These are phyloP conservation scores for Probaryconus sp. DNA, from an alignment of 1,140 invertebrate species.

Conservation along the genomic window DNA sequence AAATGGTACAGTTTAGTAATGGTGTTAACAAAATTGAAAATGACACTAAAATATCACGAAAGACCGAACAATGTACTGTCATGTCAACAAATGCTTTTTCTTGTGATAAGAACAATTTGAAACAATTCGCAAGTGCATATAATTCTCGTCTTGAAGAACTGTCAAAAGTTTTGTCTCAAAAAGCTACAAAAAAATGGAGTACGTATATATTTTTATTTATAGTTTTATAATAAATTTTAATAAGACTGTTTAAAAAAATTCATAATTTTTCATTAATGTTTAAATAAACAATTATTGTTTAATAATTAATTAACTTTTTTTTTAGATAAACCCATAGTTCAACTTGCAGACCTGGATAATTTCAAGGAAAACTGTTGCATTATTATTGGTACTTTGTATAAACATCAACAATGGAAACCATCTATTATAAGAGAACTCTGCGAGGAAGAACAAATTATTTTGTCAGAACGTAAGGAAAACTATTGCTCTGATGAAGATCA, in stretches of 20 bases:
- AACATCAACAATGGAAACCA: constrained; percentile 94
- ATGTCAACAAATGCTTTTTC: constrained; percentile 10
- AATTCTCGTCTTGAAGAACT: constrained; percentile 34
- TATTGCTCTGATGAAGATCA: constrained; percentile 86
- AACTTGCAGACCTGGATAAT: constrained; percentile 68
- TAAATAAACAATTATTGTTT: not conserved
- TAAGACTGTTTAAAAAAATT: no score
- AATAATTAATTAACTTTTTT: no score
- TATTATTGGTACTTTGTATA: constrained; percentile 95
- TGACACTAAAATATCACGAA: constrained; percentile 23
- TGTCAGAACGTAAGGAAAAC: constrained; percentile 84
- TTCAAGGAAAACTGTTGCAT: constrained; percentile 81
- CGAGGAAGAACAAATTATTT: constrained; percentile 90
- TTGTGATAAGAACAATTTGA: constrained; percentile 19
- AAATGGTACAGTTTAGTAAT: no score
- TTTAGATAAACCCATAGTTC: constrained; percentile 64
- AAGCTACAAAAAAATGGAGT: constrained; percentile 45
- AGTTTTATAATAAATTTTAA: no score
- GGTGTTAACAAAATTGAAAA: constrained; percentile 5
- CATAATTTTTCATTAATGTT: not conserved
- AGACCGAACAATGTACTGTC: constrained; percentile 17
- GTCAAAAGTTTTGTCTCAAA: constrained; percentile 22
- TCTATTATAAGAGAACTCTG: constrained; percentile 95
- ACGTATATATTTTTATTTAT: constrained; percentile 10
- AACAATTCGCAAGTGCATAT: constrained; percentile 53